These are phyloP conservation scores for Myotis yumanensis DNA, from an alignment of 2,113 vertebrate species.

Conservation along the genomic window DNA sequence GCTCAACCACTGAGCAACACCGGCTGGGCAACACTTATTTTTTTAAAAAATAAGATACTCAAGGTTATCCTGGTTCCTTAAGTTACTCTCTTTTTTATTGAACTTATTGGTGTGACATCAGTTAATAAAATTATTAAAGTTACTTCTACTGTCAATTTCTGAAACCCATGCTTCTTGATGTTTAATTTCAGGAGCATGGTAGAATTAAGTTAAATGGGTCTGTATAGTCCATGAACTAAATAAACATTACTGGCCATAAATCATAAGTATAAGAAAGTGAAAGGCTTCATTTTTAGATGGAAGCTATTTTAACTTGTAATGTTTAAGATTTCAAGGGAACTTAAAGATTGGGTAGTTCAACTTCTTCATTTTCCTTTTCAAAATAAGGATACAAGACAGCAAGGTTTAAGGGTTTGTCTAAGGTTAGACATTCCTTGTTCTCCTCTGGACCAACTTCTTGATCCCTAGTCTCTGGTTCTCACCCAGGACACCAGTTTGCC, in stretches of 20 bases:
- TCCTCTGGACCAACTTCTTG: not conserved
- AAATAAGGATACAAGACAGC: not conserved
- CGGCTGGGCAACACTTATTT: too few species aligned
- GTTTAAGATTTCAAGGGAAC: not conserved
- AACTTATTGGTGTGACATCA: not conserved
- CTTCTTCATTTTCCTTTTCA: constrained; percentile 29
- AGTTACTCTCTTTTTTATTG: not conserved
- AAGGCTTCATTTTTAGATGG: not conserved
- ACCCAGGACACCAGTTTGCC: not conserved
- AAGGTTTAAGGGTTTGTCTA: not conserved
- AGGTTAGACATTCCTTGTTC: not conserved
- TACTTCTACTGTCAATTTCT: not conserved
- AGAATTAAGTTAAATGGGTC: constrained; percentile 8
- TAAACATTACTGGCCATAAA: not conserved
- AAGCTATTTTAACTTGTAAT: not conserved
- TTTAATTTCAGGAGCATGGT: constrained; percentile 8
- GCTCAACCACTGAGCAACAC: too few species aligned
- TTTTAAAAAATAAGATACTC: not conserved
- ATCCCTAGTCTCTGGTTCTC: not conserved
- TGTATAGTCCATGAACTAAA: not conserved
- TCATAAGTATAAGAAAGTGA: not conserved
- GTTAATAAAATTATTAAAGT: not conserved
- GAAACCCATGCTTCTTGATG: constrained; percentile 14
- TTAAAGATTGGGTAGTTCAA: not conserved
- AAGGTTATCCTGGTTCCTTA: not conserved